Evolutionary conservation across 1,140 invertebrate genomes (phyloP).

Genomic region (Plodia interpunctella): DNA sequence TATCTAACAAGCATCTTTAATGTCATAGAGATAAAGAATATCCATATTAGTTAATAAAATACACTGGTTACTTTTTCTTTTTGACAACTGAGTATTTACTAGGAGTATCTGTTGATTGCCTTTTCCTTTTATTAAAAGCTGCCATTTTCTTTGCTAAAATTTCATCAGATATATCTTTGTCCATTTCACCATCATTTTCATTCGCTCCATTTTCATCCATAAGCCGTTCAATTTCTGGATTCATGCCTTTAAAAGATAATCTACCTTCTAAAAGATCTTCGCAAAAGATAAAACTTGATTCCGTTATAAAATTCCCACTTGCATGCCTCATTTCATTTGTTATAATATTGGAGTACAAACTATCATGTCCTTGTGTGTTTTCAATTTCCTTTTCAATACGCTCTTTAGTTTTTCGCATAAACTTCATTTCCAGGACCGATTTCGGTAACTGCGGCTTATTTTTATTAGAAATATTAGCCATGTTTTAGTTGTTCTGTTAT

Average conservation of each 20-base stretch:
- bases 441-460: slow-evolving; percentile 79
- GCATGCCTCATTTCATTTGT: slow-evolving; percentile 79
- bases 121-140: slow-evolving; percentile 51
- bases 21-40: too few relatives aligned
- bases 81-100: slow-evolving; percentile 31
- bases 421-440: slow-evolving; percentile 88
- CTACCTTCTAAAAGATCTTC: slow-evolving; percentile 87
- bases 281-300: slow-evolving; percentile 86
- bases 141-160: slow-evolving; percentile 80
- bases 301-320: slow-evolving; percentile 82
- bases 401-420: slow-evolving; percentile 93
- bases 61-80: slow-evolving; percentile 31
- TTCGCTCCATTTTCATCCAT: slow-evolving; percentile 78
- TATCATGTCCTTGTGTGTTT: slow-evolving; percentile 82
- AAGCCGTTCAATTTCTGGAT: slow-evolving; percentile 89
- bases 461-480: slow-evolving; percentile 21
- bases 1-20: too few relatives aligned
- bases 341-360: slow-evolving; percentile 82
- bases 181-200: slow-evolving; percentile 58
- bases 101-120: slow-evolving; percentile 25
- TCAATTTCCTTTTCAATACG: slow-evolving; percentile 86
- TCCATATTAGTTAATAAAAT: too few relatives aligned
- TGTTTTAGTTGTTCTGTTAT: background rate
- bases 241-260: slow-evolving; percentile 92
- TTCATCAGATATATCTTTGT: slow-evolving; percentile 83